Base-by-base conservation (phyloP, 2,113 vertebrate species). In the Laticauda laticaudata region DNA sequence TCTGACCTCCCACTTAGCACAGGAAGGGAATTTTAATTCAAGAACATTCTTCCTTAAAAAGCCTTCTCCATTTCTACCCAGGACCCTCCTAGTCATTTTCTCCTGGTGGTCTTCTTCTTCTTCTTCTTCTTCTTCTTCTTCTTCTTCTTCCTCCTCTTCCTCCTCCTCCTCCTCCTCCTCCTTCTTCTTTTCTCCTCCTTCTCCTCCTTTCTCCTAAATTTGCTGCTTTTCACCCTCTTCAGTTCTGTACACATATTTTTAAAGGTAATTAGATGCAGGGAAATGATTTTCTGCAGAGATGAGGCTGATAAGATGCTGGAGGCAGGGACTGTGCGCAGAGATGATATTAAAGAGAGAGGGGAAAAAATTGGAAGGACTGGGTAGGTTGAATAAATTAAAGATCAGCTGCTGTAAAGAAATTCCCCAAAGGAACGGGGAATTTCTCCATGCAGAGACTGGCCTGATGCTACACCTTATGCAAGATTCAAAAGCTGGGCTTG, bases 381-480 rank as follows among this genome's bases (percentile, higher is more conserved):
- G 91, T 92, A 94, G 11, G 93, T 94, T 55, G 96, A 96, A 97
- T 97, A 97, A 97, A 97, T 97, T 97, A 96, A 97, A 95, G 97
- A 95, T 95, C 94, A 48, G 92, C 92, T 92, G 91, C 92, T 93
- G 92, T 53, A 91, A 39, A 64, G 94, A 93, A 96, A 96, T 91
- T 93, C 95, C 94, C 94, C 95, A 18, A 61, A 94, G 89, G 91
- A 94, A 59, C 88, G 0, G 29, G 0, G 0, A 75, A 94, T 95
- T 95, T 92, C 93, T 92, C 96, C 94, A 91, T 59, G 61, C 93
- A 96, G 95, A 96, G 94, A 93, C 95, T 90, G 93, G 94, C 96
- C 94, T 91, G 94, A 95, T 81, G 88, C 43, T 6, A 91, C 93
- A 90, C 88, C 94, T 96, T 94, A 92, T 93, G 94, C 0, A 95